Base-by-base conservation (phyloP, 1,140 invertebrate species). In the Heliconius hermathena region DNA sequence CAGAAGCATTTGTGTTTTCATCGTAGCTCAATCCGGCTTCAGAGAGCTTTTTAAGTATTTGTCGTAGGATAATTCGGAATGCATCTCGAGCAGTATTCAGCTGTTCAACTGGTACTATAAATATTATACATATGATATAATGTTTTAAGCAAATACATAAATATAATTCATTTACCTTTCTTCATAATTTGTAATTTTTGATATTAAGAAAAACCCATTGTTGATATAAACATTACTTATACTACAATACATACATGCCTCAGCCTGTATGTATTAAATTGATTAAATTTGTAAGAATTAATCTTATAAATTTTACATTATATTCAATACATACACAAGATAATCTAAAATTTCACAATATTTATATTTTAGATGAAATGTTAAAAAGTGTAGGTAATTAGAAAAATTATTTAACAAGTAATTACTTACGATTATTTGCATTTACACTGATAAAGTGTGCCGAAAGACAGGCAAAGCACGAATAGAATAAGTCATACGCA, bases 21-120 rank as follows among this genome's bases (percentile, higher is more conserved):
- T 94, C 91, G 83, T 85, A 88, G 80, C 87, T 90, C 79, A 88
- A 85, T 82, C 88, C 90, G 52, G 90, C 90, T 85, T 94, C 91
- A 41, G 90, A 91, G 57, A 95, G 89, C 87, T 95, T 95, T 84
- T 93, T 94, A 41, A 95, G 87, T 73, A 95, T 92, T 85, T 95
- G 94, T 77, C 88, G 83, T 38, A 95, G 85, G 66, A 95, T 90
- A 71, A 95, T 87, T 76, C 90, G 88, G 80, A 93, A 92, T 79
- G 94, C 93, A 88, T 95, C 94, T 16, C 91, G 89, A n/a, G 90
- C 90, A 41, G 88, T 87, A 38, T 83, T 87, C 36, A 94, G 85
- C 75, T 94, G 91, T 66, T 95, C 94, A 80, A 85, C 81, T 76
- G 91, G 92, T 79, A 95, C 94, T 95, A 76, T 49, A 41, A 72